Percentiles rank a stretch among this genome's conserved stretches.
phyloP scores from a whole-genome alignment of 2,797 vertebrate genomes.

The Lacerta agilis region DNA sequence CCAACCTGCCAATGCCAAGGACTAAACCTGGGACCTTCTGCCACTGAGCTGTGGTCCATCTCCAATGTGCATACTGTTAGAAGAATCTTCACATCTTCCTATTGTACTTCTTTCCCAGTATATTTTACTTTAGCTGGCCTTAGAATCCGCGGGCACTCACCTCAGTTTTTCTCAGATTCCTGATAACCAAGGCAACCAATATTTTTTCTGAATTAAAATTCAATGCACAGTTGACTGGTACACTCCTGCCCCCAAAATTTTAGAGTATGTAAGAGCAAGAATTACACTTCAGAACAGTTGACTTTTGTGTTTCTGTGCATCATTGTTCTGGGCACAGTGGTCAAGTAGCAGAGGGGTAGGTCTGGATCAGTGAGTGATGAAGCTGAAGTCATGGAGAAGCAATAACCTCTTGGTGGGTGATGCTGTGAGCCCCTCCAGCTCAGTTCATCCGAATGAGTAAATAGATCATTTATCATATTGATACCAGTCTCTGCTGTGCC shows the following conservation, averaged over 20 bases:
- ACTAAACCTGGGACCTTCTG: background rate
- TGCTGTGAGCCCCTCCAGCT: no score
- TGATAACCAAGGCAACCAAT: background rate
- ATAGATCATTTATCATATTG: no score
- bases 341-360: background rate
- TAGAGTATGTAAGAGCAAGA: background rate
- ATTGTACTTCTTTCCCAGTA: background rate
- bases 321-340: background rate
- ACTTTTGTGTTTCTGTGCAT: background rate
- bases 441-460: no score
- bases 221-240: background rate
- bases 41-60: background rate
- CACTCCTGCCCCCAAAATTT: background rate
- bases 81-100: no score
- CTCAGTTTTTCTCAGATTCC: background rate
- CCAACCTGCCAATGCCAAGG: no score
- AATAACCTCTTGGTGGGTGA: no score
- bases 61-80: background rate
- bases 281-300: background rate
- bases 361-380: background rate
- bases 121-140: background rate
- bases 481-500: no score
- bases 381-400: no score
- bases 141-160: background rate
- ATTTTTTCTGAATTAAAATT: background rate